Evolutionary conservation across 2,888 invertebrate genomes (phyloP).

Genomic region (Carabus problematicus): DNA sequence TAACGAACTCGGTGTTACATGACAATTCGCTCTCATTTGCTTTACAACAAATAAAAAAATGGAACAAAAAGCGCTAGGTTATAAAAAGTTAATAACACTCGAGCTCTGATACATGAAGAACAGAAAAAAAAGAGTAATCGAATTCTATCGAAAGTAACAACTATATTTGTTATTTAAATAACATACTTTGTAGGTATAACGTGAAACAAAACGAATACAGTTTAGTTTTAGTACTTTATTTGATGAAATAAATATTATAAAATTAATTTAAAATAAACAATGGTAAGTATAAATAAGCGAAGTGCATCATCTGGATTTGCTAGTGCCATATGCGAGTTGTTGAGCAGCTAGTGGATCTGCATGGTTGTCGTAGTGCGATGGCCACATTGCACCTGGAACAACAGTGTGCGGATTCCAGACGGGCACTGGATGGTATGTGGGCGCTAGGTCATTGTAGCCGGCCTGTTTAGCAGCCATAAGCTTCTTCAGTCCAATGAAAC

Average conservation of each 20-base stretch:
- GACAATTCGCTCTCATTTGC: conserved; percentile 23
- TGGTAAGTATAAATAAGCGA: too few species aligned
- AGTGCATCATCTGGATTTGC: not conserved
- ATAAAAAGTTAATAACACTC: conserved; percentile 17
- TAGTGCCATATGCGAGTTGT: conserved; percentile 23
- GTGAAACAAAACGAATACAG: too few species aligned
- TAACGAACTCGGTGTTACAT: not conserved
- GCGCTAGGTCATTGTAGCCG: conserved; percentile 47
- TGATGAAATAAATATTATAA: too few species aligned
- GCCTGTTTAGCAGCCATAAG: conserved; percentile 48
- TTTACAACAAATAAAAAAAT: conserved; percentile 9
- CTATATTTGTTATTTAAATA: conserved; percentile 33
- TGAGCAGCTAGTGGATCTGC: conserved; percentile 11
- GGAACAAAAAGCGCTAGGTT: conserved; percentile 2
- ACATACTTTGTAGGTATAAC: not conserved
- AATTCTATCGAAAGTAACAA: conserved; percentile 37
- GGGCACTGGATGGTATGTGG: conserved; percentile 38
- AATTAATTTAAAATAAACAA: too few species aligned
- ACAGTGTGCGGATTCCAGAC: conserved; percentile 18
- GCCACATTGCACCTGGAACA: conserved; percentile 6
- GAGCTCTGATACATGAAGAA: conserved; percentile 16
- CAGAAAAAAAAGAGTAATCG: conserved; percentile 33
- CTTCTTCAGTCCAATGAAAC: conserved; percentile 56
- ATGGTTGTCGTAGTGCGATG: conserved; percentile 15
- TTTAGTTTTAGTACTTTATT: too few species aligned